phyloP scores from a whole-genome alignment of 2,797 vertebrate genomes.

The Neopelma chrysocephalum region DNA sequence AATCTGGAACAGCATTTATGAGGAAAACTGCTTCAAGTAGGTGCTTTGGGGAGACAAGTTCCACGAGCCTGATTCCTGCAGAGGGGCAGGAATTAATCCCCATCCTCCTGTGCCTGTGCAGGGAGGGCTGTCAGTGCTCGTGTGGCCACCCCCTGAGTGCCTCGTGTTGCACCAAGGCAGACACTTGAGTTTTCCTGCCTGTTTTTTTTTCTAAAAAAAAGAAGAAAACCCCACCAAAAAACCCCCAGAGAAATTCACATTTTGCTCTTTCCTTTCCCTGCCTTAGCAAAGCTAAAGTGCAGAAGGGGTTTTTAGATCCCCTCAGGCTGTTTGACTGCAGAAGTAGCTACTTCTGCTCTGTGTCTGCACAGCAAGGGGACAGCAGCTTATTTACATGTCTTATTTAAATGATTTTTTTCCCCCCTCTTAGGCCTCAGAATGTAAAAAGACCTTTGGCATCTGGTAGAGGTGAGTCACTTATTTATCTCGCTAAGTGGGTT shows the following conservation, averaged over 20 bases:
- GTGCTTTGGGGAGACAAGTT: not conserved
- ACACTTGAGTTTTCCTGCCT: not conserved
- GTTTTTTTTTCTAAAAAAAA: not conserved
- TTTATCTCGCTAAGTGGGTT: slow-evolving; percentile 11
- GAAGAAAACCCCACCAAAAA: not conserved
- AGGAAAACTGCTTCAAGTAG: slow-evolving; percentile 86
- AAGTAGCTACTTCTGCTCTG: not conserved
- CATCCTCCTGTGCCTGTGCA: not conserved
- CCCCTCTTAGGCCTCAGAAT: slow-evolving; percentile 74
- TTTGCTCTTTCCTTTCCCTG: not conserved
- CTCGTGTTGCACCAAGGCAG: no score
- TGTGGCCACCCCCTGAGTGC: not conserved
- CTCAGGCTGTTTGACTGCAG: not conserved
- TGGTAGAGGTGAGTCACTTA: slow-evolving; percentile 72
- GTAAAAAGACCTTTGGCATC: slow-evolving; percentile 79
- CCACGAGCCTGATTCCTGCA: not conserved
- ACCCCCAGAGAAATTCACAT: not conserved
- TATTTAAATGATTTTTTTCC: slow-evolving; percentile 9
- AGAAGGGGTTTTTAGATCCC: not conserved
- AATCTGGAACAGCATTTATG: slow-evolving; percentile 84
- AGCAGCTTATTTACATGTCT: not conserved
- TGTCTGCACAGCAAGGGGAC: not conserved
- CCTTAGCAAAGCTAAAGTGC: not conserved
- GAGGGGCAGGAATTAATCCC: not conserved
- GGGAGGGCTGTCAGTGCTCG: not conserved